phyloP scores from a whole-genome alignment of 2,113 vertebrate genomes.

The Lophius piscatorius region DNA sequence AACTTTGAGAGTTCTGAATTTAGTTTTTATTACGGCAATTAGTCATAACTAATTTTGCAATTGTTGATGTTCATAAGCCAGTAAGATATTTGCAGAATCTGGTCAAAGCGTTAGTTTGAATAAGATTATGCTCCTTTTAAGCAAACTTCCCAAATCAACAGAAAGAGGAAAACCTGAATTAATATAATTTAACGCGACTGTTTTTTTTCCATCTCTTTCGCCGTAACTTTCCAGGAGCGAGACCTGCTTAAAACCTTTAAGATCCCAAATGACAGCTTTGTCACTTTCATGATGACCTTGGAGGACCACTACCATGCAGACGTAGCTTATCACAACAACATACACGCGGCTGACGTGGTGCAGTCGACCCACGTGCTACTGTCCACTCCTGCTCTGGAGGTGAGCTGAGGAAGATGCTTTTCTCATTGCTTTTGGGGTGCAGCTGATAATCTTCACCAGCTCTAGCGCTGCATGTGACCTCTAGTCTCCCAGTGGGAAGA shows the following conservation, averaged over 20 bases:
- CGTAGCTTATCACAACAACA: constrained; percentile 92
- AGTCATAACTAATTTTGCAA: no score
- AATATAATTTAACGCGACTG: neutral
- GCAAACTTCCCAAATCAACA: neutral
- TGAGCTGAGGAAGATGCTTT: constrained; percentile 46
- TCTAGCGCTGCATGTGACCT: neutral
- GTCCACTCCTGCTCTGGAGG: constrained; percentile 90
- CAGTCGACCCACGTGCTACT: constrained; percentile 93
- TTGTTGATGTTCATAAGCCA: no score
- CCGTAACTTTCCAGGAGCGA: constrained; percentile 80
- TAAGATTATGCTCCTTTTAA: no score
- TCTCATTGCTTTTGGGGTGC: no score
- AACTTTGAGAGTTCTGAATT: no score
- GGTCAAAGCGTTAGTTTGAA: no score
- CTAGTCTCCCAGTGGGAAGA: neutral
- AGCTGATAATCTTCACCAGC: neutral
- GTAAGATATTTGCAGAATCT: no score
- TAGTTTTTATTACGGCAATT: no score
- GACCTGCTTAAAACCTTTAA: constrained; percentile 91
- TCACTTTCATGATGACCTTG: constrained; percentile 91
- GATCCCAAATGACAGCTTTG: constrained; percentile 87
- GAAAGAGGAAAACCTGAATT: neutral
- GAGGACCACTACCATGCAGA: constrained; percentile 91
- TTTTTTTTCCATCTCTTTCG: neutral
- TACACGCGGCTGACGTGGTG: constrained; percentile 91